phyloP scores from a whole-genome alignment of 2,113 vertebrate species.

The Trochalopteron elliotii region DNA sequence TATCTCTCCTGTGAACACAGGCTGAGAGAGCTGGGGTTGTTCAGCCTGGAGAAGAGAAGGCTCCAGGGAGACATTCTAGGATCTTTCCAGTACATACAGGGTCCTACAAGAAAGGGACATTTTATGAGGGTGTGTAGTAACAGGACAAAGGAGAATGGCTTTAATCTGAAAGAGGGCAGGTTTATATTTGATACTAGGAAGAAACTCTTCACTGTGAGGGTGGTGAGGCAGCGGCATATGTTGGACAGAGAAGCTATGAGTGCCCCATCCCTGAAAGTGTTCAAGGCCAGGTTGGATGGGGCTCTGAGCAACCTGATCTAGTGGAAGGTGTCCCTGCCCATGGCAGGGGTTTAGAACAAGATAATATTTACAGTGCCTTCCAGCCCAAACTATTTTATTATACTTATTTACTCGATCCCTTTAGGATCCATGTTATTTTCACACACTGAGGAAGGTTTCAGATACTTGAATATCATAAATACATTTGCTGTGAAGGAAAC shows the following conservation, averaged over 20 bases:
- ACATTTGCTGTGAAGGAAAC: neutral
- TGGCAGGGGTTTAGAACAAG: neutral
- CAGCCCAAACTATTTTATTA: neutral
- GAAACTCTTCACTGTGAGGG: neutral
- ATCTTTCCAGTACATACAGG: neutral
- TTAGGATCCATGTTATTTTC: neutral
- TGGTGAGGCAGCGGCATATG: accelerated
- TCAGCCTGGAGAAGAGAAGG: neutral
- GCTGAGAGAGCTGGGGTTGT: neutral
- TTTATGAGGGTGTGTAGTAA: neutral
- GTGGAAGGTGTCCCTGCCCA: neutral
- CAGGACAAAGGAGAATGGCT: neutral
- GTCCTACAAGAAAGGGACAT: neutral
- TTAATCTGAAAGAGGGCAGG: neutral
- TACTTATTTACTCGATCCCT: neutral
- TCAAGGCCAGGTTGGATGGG: neutral
- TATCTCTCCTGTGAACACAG: neutral
- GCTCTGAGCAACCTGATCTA: neutral
- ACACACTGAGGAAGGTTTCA: neutral
- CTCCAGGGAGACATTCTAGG: neutral
- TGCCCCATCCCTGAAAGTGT: neutral
- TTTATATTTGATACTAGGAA: neutral
- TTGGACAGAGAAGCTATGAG: neutral
- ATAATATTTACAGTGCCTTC: neutral
- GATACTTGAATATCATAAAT: neutral